Percentiles rank a stretch among this genome's conserved stretches.
Conservation (phyloP, 2,797 vertebrate genomes). For the Aphelocoma californica region DNA sequence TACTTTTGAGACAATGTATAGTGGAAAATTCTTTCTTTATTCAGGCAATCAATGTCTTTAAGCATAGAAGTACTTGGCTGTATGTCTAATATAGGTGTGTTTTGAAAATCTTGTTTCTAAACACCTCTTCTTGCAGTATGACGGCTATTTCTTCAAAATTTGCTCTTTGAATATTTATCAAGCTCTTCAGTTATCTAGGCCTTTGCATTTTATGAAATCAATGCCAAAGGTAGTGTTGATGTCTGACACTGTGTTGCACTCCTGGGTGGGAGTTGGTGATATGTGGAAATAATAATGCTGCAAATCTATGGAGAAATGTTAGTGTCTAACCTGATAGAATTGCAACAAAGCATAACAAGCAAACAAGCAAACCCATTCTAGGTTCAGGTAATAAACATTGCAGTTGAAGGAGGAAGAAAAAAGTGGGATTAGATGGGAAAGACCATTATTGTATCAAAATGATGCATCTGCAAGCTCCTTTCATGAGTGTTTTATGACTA, state of each 20-base stretch:
- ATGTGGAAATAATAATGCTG: slow-evolving; percentile 32
- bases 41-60: background rate
- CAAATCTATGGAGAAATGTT: slow-evolving; percentile 34
- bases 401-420: slow-evolving; percentile 61
- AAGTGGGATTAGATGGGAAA: slow-evolving; percentile 73
- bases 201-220: background rate
- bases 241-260: background rate
- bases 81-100: background rate
- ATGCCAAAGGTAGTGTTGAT: background rate
- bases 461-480: slow-evolving; percentile 76
- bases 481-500: slow-evolving; percentile 77
- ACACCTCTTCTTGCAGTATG: background rate
- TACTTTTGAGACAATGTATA: background rate
- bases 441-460: slow-evolving; percentile 77
- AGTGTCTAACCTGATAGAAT: slow-evolving; percentile 38
- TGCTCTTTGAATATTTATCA: background rate
- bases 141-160: background rate
- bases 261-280: background rate
- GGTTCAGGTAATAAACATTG: slow-evolving; percentile 71
- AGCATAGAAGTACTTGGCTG: background rate
- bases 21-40: background rate
- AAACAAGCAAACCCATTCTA: slow-evolving; percentile 46
- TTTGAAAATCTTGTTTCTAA: background rate
- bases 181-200: background rate
- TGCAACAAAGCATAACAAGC: slow-evolving; percentile 40